A percentile compares a stretch with the other conserved stretches of the same genome.
These are phyloP conservation scores for Dasysyrphus tricinctus DNA, from an alignment of 2,888 invertebrate species.

Conservation along the genomic window DNA sequence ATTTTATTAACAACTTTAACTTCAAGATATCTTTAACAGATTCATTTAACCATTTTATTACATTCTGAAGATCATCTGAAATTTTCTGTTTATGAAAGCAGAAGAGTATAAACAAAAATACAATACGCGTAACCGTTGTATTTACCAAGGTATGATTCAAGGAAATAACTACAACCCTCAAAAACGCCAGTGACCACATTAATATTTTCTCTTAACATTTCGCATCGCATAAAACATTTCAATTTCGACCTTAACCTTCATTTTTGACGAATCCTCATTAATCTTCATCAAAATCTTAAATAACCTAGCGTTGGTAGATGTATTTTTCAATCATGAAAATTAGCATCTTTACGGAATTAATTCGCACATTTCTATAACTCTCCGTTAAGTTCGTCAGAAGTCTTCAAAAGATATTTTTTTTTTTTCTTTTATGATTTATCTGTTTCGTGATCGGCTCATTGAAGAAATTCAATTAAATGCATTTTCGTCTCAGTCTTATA, in stretches of 20 bases:
- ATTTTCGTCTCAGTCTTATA: conserved; percentile 33
- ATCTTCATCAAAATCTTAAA: conserved; percentile 62
- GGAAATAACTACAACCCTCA: background rate
- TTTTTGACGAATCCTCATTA: conserved; percentile 61
- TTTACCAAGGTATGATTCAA: background rate
- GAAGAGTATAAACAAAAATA: background rate
- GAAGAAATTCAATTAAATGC: conserved; percentile 67
- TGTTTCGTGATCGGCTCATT: conserved; percentile 68
- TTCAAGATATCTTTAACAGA: too few relatives aligned
- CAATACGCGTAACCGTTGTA: too few relatives aligned
- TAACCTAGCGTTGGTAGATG: conserved; percentile 34
- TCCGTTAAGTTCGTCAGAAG: background rate
- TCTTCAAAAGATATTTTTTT: background rate
- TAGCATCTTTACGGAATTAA: conserved; percentile 53
- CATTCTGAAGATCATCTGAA: too few relatives aligned
- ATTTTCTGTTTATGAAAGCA: background rate
- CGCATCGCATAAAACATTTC: conserved; percentile 10
- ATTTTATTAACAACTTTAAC: too few relatives aligned
- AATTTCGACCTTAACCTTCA: conserved; percentile 63
- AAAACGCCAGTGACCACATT: background rate
- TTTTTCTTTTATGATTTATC: conserved; percentile 58
- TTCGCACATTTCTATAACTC: conserved; percentile 20
- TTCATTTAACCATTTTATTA: too few relatives aligned
- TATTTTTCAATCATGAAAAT: conserved; percentile 54
- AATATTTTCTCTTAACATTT: background rate